phyloP scores from a whole-genome alignment of 2,797 vertebrate genomes.

The Halcyon chelicuti region DNA sequence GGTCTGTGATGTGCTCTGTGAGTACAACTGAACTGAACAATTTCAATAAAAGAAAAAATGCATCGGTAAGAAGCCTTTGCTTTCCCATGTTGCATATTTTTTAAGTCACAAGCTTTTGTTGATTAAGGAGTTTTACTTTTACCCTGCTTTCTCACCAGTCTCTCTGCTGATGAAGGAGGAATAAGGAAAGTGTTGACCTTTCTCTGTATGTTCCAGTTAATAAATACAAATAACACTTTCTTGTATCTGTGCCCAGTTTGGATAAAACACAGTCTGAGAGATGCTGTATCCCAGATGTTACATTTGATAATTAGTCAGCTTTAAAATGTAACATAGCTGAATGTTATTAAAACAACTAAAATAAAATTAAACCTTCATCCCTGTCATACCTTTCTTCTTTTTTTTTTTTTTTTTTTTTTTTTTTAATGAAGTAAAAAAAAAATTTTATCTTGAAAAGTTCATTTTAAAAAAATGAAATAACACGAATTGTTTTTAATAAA shows the following conservation, averaged over 20 bases:
- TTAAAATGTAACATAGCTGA: conserved; percentile 45
- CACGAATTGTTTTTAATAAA: not conserved
- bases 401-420: too few relatives aligned
- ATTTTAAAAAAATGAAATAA: too few relatives aligned
- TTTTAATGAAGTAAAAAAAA: conserved; percentile 29
- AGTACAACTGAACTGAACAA: not conserved
- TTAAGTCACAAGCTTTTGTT: not conserved
- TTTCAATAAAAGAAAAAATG: not conserved
- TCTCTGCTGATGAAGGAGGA: conserved; percentile 20
- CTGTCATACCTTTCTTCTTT: not conserved
- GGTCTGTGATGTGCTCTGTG: not conserved
- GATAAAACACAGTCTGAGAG: conserved; percentile 48
- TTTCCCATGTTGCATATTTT: not conserved
- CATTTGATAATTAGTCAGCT: conserved; percentile 66
- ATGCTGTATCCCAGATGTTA: conserved; percentile 59
- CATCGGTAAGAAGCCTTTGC: not conserved
- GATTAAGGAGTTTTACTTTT: conserved; percentile 16
- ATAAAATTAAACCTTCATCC: conserved; percentile 57
- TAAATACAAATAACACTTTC: conserved; percentile 60
- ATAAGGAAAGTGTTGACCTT: conserved; percentile 50
- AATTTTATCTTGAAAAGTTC: conserved; percentile 31
- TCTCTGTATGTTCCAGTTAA: conserved; percentile 40
- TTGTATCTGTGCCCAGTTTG: conserved; percentile 36
- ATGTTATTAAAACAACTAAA: conserved; percentile 25
- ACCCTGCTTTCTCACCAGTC: conserved; percentile 15